Base-by-base conservation (phyloP, 2,888 invertebrate genomes). In the Nemapogon koenigi region DNA sequence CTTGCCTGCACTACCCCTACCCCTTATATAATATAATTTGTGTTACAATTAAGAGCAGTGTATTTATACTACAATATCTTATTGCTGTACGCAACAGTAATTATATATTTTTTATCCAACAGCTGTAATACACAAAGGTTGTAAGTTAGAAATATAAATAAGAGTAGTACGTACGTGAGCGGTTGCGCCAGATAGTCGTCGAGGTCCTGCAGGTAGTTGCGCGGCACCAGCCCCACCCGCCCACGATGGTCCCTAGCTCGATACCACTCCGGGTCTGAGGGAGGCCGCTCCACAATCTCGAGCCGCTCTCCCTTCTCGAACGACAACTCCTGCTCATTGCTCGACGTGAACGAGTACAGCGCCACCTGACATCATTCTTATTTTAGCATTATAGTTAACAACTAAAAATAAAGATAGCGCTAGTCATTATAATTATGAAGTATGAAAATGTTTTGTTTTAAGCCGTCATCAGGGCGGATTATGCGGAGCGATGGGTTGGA, bases 211-310 rank as follows among this genome's bases (percentile, higher is more conserved):
- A 95, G 83, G 78, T 95, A 95, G 82, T 95, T 96, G 48, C 94
- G 82, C 27, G 98, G 99, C 55, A 99, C 97, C 52, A 99, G 86
- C 38, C 98, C 98, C 44, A 92, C 84, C 71, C 91, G 91, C 4
- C 97, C 97, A 64, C 90, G 88, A 39, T 88, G 86, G 80, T 98
- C 98, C 33, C 96, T 83, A 39, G 98, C 98, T 62, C 92, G 91
- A 83, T 90, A 95, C 99, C 99, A 99, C 81, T 99, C 98, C 6
- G 99, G 98, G 83, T 99, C 99, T 44, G 95, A 91, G 4, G 91
- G 87, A 6, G 98, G 97, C 59, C 97, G 88, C 79, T 97, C 97
- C 46, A 99, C 83, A 51, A 99, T 94, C 76, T 97, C 97, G 49
- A 99, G 81, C 36, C 94, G 85, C 75, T 99, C 98, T 37, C 96